Base-by-base conservation (phyloP, 2,113 vertebrate genomes). In the Corvus cornix region DNA sequence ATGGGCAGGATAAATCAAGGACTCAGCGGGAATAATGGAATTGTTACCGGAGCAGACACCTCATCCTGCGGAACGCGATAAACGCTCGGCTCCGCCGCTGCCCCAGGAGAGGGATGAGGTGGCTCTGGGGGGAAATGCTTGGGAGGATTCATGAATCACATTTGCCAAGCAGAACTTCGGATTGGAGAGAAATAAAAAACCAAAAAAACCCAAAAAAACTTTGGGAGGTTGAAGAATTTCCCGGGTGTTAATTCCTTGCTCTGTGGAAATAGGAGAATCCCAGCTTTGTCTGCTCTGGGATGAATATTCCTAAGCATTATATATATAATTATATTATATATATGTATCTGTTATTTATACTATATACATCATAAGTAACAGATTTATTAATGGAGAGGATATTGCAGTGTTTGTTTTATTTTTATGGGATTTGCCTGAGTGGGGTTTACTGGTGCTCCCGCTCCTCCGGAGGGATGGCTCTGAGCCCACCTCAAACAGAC, bases 11-110 rank as follows among this genome's bases (percentile, higher is more conserved):
- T 91, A 91, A 97, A 97, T 97, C 94, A 97, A 53, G 53, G 82
- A 2, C 92, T 93, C 96, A 85, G 96, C 94, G 23, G 91, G 96
- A 90, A 91, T 96, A 96, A 97, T 97, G 94, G 94, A 56, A 84
- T 94, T 84, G 90, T 66, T 86, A 44, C 22, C 59, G 52, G 83
- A 91, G 94, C 92, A 55, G 96, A 69, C 95, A 81, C 96, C 94
- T 96, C 94, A 78, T 92, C 79, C 94, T 26, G 77, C 10, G 66
- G 79, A 94, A 78, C 19, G 37, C 52, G 48, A 87, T 58, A 37
- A 93, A 78, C 91, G 33, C 89, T 73, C 82, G 2, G 78, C 86
- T 84, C 63, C 56, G 80, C 80, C 27, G 44, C 64, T 79, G 63
- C 55, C 21, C 67, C 68, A 37, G 14, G 11, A 56, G 75, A 70